Percentiles rank a stretch among this genome's conserved stretches.
These are phyloP conservation scores for Prinia subflava DNA, from an alignment of 2,113 vertebrate genomes.

Conservation along the genomic window DNA sequence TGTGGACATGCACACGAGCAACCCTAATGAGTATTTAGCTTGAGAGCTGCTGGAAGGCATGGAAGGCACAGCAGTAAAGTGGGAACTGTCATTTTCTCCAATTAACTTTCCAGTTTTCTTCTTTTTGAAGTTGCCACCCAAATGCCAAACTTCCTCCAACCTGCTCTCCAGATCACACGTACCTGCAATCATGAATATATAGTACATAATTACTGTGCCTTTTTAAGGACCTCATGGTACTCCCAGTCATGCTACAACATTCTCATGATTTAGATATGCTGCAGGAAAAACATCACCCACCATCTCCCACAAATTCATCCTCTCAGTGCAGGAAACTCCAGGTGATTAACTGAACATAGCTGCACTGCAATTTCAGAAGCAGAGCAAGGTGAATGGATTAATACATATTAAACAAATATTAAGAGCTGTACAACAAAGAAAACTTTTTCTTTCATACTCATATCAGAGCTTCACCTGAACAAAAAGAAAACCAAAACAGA, in stretches of 20 bases:
- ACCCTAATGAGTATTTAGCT: background rate
- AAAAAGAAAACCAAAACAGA: background rate
- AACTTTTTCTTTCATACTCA: background rate
- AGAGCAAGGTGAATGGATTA: background rate
- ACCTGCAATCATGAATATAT: background rate
- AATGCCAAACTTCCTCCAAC: background rate
- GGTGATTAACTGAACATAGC: background rate
- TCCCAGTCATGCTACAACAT: background rate
- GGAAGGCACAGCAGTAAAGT: background rate
- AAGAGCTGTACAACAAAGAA: background rate
- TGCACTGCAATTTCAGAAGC: background rate
- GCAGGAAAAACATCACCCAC: background rate
- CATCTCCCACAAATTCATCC: background rate
- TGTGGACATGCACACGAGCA: background rate
- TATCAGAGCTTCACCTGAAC: background rate
- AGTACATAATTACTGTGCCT: background rate
- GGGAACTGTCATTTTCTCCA: background rate
- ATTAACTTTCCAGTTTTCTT: background rate
- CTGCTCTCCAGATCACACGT: background rate
- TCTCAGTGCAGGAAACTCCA: background rate
- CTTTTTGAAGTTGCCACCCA: background rate
- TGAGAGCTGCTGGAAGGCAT: background rate
- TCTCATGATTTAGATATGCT: background rate
- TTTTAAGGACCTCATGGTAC: background rate
- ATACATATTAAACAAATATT: background rate